Evolutionary conservation across 2,797 vertebrate species (phyloP), one percentile per base, ranked within the genome.

Genomic region (Gambelia wislizenii): DNA sequence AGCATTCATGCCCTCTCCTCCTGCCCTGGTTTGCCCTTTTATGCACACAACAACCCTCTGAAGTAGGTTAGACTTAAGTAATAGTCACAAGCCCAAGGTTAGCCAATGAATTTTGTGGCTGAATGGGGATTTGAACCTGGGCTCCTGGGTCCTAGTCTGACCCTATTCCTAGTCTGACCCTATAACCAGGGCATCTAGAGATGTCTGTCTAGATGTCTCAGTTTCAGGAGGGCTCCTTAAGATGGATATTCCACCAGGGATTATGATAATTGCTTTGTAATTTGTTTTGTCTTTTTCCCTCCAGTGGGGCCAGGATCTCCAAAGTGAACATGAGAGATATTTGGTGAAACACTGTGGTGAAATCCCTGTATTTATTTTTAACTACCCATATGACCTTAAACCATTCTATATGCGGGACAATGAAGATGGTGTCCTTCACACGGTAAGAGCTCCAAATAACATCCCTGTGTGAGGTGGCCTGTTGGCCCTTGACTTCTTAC

Each of bases 401-500:
- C 99, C 99, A 30, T 99, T 99, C 96, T 99, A 99, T 91, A 98
- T 98, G 96, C 97, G 98, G 89, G 98, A 99, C 96, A 99, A 99
- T 93, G 97, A 97, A 93, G 98, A 99, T 84, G 95, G 94, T 59
- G 98, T 98, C 39, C 92, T 80, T 61, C 98, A 93, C 85, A 99
- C 99, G 6, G 99, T 99, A 97, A 98, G 98, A 49, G 59, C 52
- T 9, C 7, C 2, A 0, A 8, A 25, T 64, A 49, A 64, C 25
- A 52, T 77, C 0, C 8, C 4, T 47, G 10, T 61, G 16, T 3
- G 10, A 25, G 9, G 44, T 0, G 18, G 2, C 18, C 7, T 27
- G 33, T 13, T 59, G 27, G 10, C 10, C 49, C 14, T 72, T 39
- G 6, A 1, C 1, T 12, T 33, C 9, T 74, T 61, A 25, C 54